phyloP scores from a whole-genome alignment of 2,113 vertebrate genomes.

The Passer domesticus region DNA sequence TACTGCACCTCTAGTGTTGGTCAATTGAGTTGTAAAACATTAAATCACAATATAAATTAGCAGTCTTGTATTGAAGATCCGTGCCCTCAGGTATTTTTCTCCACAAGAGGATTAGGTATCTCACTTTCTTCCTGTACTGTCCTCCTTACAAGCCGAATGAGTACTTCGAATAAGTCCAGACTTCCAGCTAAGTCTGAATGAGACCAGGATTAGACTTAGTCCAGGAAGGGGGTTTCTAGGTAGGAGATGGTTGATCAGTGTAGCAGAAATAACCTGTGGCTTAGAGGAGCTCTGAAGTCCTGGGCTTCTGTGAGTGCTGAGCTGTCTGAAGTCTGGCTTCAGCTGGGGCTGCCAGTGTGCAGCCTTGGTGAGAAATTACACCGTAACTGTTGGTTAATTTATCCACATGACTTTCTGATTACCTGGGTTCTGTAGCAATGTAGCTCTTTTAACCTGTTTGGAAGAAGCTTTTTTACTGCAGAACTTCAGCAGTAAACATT shows the following conservation, averaged over 20 bases:
- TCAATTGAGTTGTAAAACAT: neutral
- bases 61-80: neutral
- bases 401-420: neutral
- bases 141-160: neutral
- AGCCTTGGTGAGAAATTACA: neutral
- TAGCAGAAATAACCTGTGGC: neutral
- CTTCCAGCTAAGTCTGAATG: neutral
- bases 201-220: neutral
- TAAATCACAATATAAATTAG: neutral
- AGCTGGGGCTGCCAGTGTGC: neutral
- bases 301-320: rapidly evolving
- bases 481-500: neutral
- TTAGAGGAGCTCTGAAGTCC: neutral
- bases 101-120: neutral
- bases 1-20: neutral
- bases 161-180: neutral
- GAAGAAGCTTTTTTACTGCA: neutral
- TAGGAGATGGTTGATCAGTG: neutral
- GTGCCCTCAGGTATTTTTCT: neutral
- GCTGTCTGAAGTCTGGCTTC: neutral
- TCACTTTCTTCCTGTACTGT: rapidly evolving
- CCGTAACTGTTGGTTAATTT: neutral
- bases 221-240: neutral
- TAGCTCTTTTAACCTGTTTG: neutral
- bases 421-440: neutral